phyloP scores from a whole-genome alignment of 1,140 invertebrate genomes.

The Capitella teleta region DNA sequence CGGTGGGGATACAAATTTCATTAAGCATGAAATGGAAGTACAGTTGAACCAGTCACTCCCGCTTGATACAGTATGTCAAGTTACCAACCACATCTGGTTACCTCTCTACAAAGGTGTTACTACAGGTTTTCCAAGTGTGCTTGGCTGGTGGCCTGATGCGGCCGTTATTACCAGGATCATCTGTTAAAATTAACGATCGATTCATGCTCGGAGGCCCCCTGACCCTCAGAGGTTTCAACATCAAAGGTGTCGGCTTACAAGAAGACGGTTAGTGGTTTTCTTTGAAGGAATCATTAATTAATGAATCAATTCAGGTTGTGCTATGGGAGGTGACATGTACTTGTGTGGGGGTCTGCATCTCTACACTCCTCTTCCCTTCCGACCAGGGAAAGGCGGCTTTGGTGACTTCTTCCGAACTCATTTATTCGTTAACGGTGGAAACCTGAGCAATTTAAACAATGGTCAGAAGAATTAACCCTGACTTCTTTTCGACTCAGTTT shows the following conservation, averaged over 20 bases:
- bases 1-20: slow-evolving; percentile 72
- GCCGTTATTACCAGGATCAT: slow-evolving; percentile 46
- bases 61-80: slow-evolving; percentile 54
- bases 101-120: slow-evolving; percentile 15
- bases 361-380: slow-evolving; percentile 74
- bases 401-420: slow-evolving; percentile 70
- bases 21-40: slow-evolving; percentile 67
- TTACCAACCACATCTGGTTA: neutral
- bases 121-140: slow-evolving; percentile 62
- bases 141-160: slow-evolving; percentile 58
- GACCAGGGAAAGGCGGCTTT: slow-evolving; percentile 58
- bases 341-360: slow-evolving; percentile 70
- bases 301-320: slow-evolving; percentile 24
- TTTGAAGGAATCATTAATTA: neutral
- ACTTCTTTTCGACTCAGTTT: neutral
- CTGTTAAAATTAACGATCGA: slow-evolving; percentile 61
- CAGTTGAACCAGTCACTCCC: slow-evolving; percentile 62
- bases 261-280: slow-evolving; percentile 46
- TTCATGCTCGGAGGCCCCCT: slow-evolving; percentile 81
- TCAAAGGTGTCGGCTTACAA: slow-evolving; percentile 69
- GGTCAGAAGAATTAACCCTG: slow-evolving; percentile 33
- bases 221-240: slow-evolving; percentile 68
- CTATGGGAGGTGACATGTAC: slow-evolving; percentile 52
- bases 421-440: slow-evolving; percentile 73
- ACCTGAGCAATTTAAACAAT: slow-evolving; percentile 51